Percentiles rank a stretch among this genome's conserved stretches.
phyloP scores from a whole-genome alignment of 2,888 invertebrate species.

The Sinelater perroti region DNA sequence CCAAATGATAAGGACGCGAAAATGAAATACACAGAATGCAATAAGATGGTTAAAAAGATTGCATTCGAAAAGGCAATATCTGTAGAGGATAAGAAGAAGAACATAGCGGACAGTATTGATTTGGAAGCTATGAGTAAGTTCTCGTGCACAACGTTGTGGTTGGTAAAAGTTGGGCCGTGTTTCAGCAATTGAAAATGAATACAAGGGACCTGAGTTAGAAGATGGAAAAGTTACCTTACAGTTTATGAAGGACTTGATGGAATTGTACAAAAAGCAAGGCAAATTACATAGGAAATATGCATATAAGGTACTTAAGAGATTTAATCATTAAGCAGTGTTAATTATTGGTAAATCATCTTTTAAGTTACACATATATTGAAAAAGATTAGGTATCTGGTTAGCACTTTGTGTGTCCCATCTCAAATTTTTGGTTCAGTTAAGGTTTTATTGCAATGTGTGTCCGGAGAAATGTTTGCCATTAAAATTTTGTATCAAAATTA shows the following conservation, averaged over 20 bases:
- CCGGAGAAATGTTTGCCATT: too few species aligned
- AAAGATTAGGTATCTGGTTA: too few species aligned
- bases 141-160: not conserved
- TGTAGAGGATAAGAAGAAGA: constrained; percentile 86
- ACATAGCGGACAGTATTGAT: constrained; percentile 88
- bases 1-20: constrained; percentile 96
- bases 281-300: constrained; percentile 97
- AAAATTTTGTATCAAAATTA: too few species aligned
- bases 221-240: constrained; percentile 87
- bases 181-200: constrained; percentile 92
- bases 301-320: constrained; percentile 75
- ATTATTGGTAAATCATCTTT: constrained; percentile 2
- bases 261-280: constrained; percentile 89
- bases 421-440: too few species aligned
- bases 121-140: constrained; percentile 88
- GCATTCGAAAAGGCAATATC: constrained; percentile 98
- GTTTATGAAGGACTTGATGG: constrained; percentile 90
- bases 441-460: too few species aligned
- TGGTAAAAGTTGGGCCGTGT: constrained; percentile 33
- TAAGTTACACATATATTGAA: too few species aligned
- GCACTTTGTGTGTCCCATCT: too few species aligned
- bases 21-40: constrained; percentile 91
- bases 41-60: constrained; percentile 92
- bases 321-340: not conserved
- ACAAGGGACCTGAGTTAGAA: constrained; percentile 88